Percentiles rank a stretch among this genome's conserved stretches.
phyloP scores from a whole-genome alignment of 2,113 vertebrate genomes.

The Micronycteris hirsuta region DNA sequence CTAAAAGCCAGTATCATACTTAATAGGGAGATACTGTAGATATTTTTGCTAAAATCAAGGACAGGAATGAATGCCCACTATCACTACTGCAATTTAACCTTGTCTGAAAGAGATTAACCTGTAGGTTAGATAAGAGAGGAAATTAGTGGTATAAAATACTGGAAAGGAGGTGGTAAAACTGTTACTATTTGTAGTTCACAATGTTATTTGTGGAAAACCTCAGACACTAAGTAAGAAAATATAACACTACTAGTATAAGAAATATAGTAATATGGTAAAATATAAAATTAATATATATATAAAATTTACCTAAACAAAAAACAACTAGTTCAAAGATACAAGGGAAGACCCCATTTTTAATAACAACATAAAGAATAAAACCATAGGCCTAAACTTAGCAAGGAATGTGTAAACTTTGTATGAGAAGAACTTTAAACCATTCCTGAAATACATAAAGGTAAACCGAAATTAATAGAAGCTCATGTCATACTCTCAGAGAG shows the following conservation, averaged over 20 bases:
- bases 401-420: background rate
- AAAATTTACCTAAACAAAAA: background rate
- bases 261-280: background rate
- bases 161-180: background rate
- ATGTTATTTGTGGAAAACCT: background rate
- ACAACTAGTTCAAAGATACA: background rate
- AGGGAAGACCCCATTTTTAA: background rate
- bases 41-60: background rate
- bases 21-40: background rate
- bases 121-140: background rate
- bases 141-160: background rate
- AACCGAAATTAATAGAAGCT: background rate
- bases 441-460: background rate
- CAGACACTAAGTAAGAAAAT: background rate
- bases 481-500: background rate
- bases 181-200: background rate
- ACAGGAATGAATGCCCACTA: background rate
- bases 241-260: background rate
- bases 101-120: background rate
- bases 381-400: background rate
- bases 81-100: background rate
- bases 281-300: background rate
- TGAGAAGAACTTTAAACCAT: background rate
- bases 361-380: background rate
- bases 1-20: background rate